Evolutionary conservation across 2,888 invertebrate genomes (phyloP).

Genomic region (Piscicola geometra): DNA sequence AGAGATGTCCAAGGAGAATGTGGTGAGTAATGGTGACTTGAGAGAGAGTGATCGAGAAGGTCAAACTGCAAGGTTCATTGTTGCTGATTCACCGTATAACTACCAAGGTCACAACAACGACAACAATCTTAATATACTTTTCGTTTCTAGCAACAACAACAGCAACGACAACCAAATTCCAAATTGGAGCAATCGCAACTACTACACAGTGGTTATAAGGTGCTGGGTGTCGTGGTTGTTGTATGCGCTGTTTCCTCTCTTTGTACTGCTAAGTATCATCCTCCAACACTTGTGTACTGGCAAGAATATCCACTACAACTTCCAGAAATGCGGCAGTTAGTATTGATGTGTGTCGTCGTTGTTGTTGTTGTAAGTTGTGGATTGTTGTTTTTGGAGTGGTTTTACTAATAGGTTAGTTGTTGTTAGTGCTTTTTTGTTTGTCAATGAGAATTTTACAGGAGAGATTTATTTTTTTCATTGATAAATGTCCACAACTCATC

Average conservation of each 20-base stretch:
- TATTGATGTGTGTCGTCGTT: neutral
- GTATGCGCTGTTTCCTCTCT: neutral
- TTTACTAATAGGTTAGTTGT: neutral
- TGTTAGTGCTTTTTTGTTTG: slow-evolving; percentile 8
- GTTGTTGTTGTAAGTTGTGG: neutral
- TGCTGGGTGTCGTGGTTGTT: slow-evolving; percentile 22
- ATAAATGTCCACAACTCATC: too few relatives aligned
- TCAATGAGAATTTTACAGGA: too few relatives aligned
- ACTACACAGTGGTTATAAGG: neutral
- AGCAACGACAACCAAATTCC: too few relatives aligned
- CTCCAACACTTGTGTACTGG: slow-evolving; percentile 16
- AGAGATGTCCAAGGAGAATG: too few relatives aligned
- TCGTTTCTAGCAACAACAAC: too few relatives aligned
- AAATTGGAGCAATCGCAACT: neutral
- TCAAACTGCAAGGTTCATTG: too few relatives aligned
- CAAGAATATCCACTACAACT: neutral
- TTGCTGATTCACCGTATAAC: too few relatives aligned
- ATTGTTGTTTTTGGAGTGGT: neutral
- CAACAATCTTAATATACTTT: too few relatives aligned
- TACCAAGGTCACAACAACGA: too few relatives aligned
- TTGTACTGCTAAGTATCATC: neutral
- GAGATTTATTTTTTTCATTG: too few relatives aligned
- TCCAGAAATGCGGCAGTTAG: slow-evolving; percentile 8
- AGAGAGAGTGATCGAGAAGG: too few relatives aligned
- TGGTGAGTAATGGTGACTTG: too few relatives aligned